Percentiles rank a stretch among this genome's conserved stretches.
phyloP scores from a whole-genome alignment of 2,113 vertebrate genomes.

The Hiodon alosoides region DNA sequence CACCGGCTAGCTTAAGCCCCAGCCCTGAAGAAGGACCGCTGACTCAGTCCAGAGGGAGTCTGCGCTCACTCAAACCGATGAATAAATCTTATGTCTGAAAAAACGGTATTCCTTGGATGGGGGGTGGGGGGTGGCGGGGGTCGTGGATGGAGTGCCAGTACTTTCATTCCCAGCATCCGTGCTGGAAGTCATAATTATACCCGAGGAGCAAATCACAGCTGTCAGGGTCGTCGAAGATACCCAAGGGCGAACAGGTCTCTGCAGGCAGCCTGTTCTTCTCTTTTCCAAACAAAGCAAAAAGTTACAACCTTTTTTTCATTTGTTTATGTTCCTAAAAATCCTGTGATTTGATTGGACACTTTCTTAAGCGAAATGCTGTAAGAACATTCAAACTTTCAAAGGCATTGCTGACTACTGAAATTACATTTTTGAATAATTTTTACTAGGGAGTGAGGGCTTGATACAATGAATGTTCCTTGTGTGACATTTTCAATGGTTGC shows the following conservation, averaged over 20 bases:
- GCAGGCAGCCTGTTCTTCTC: background rate
- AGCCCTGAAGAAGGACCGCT: background rate
- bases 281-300: too few species aligned
- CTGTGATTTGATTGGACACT: too few species aligned
- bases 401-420: too few species aligned
- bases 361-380: too few species aligned
- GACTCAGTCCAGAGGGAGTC: slow-evolving; percentile 9
- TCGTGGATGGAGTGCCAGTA: slow-evolving; percentile 54
- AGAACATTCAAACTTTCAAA: too few species aligned
- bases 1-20: too few species aligned
- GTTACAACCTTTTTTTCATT: too few species aligned
- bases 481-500: too few species aligned
- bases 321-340: too few species aligned
- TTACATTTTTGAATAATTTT: too few species aligned
- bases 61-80: slow-evolving; percentile 27
- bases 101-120: slow-evolving; percentile 49
- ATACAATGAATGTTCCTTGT: too few species aligned
- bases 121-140: slow-evolving; percentile 20
- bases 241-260: background rate
- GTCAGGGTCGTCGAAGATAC: background rate
- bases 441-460: too few species aligned
- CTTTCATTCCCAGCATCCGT: slow-evolving; percentile 54
- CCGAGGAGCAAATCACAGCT: slow-evolving; percentile 54
- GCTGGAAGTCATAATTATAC: slow-evolving; percentile 58
- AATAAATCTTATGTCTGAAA: slow-evolving; percentile 38